A percentile compares a stretch with the other conserved stretches of the same genome.
Conservation (phyloP, 2,113 vertebrate species). For the Columba livia region DNA sequence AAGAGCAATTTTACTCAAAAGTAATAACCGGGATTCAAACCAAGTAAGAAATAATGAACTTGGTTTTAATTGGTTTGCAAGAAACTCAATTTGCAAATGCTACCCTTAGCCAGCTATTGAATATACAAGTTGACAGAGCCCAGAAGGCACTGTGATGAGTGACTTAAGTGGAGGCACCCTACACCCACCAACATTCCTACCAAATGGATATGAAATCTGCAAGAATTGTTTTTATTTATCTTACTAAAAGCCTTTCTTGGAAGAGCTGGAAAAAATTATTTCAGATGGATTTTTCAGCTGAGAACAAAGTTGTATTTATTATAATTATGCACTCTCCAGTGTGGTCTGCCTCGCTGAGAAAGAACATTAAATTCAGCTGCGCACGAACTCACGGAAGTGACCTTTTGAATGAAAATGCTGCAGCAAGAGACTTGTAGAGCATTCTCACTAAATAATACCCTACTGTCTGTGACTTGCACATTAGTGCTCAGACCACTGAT, state of each 20-base stretch:
- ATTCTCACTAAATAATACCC: conserved; percentile 55
- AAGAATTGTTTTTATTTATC: conserved; percentile 70
- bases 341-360: conserved; percentile 56
- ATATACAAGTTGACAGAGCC: conserved; percentile 13
- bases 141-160: conserved; percentile 62
- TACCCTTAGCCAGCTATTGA: conserved; percentile 52
- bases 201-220: conserved; percentile 58
- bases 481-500: conserved; percentile 23
- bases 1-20: conserved; percentile 16
- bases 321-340: conserved; percentile 42
- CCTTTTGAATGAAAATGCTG: conserved; percentile 60
- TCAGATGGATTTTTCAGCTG: conserved; percentile 60
- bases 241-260: conserved; percentile 59
- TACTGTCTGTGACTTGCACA: conserved; percentile 49
- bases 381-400: conserved; percentile 42
- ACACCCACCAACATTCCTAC: conserved; percentile 62
- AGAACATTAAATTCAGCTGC: conserved; percentile 67
- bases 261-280: conserved; percentile 60
- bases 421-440: conserved; percentile 5
- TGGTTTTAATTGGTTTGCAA: conserved; percentile 3
- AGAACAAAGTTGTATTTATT: conserved; percentile 70
- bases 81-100: conserved; percentile 37
- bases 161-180: conserved; percentile 65
- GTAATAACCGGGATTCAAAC: conserved; percentile 15
- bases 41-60: conserved; percentile 31